These are phyloP conservation scores for Cacatua alba DNA, from an alignment of 2,113 vertebrate species.

Conservation along the genomic window DNA sequence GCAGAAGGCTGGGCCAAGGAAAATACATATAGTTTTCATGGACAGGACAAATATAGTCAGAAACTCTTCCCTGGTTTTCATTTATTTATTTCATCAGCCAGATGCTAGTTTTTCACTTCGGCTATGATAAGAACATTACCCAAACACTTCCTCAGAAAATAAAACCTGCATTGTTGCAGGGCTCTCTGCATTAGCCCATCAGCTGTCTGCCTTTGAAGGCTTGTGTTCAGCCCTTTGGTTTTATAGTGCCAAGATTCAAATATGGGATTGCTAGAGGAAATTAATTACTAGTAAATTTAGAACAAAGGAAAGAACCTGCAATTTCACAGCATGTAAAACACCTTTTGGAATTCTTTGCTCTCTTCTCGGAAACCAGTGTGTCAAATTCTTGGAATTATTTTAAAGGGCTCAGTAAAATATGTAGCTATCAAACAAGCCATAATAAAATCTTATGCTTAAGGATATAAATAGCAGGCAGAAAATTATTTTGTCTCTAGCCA, in stretches of 20 bases:
- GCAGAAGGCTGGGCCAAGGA: background rate
- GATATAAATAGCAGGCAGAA: constrained; percentile 34
- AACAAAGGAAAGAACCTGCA: constrained; percentile 64
- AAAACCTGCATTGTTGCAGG: background rate
- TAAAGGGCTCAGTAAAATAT: background rate
- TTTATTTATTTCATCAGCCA: constrained; percentile 36
- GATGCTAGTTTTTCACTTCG: constrained; percentile 28
- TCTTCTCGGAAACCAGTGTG: constrained; percentile 38
- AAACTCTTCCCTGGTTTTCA: constrained; percentile 1
- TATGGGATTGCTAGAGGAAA: constrained; percentile 64
- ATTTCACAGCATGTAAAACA: constrained; percentile 69
- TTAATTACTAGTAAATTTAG: constrained; percentile 71
- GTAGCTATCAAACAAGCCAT: background rate
- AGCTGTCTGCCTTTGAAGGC: constrained; percentile 46
- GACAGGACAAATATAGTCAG: background rate
- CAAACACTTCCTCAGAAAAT: constrained; percentile 45
- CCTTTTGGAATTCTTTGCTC: constrained; percentile 63
- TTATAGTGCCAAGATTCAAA: constrained; percentile 59
- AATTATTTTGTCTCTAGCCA: background rate
- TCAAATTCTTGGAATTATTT: constrained; percentile 58
- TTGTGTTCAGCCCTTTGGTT: constrained; percentile 1
- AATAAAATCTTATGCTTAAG: constrained; percentile 10
- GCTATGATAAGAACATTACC: constrained; percentile 24
- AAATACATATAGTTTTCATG: background rate
- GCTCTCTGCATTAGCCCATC: background rate